These are phyloP conservation scores for Euglossa dilemma DNA, from an alignment of 1,140 invertebrate species.

Conservation along the genomic window DNA sequence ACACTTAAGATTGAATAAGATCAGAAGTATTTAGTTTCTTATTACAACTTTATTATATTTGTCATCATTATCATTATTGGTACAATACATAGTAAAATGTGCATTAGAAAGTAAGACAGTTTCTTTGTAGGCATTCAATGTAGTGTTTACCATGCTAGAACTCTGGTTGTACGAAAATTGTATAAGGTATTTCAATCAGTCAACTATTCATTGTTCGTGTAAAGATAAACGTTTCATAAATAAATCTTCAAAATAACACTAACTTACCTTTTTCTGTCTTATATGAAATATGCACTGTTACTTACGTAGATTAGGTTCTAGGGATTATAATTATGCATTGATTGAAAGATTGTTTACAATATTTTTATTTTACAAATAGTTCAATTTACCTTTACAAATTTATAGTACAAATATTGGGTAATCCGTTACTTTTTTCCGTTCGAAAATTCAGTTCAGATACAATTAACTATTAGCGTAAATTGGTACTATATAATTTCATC, in stretches of 20 bases:
- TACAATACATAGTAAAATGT: conserved; percentile 60
- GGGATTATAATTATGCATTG: background rate
- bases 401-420: conserved; percentile 35
- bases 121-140: conserved; percentile 55
- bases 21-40: conserved; percentile 31
- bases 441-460: background rate
- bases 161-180: conserved; percentile 65
- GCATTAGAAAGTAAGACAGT: conserved; percentile 65
- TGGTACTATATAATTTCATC: background rate
- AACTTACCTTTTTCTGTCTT: conserved; percentile 37
- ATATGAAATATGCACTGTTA: background rate
- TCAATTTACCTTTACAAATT: conserved; percentile 54
- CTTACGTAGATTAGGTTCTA: background rate
- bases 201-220: conserved; percentile 69
- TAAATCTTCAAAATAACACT: conserved; percentile 69
- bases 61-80: conserved; percentile 66
- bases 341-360: conserved; percentile 28
- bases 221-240: conserved; percentile 74
- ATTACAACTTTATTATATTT: conserved; percentile 51
- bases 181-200: conserved; percentile 60
- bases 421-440: background rate
- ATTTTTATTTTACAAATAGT: conserved; percentile 62
- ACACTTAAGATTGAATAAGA: conserved; percentile 6
- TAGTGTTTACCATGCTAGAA: conserved; percentile 60
- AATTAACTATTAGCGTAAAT: conserved; percentile 17